Evolutionary conservation across 2,113 vertebrate species (phyloP), one percentile per base, ranked within the genome.

Genomic region (Sylvietta virens): DNA sequence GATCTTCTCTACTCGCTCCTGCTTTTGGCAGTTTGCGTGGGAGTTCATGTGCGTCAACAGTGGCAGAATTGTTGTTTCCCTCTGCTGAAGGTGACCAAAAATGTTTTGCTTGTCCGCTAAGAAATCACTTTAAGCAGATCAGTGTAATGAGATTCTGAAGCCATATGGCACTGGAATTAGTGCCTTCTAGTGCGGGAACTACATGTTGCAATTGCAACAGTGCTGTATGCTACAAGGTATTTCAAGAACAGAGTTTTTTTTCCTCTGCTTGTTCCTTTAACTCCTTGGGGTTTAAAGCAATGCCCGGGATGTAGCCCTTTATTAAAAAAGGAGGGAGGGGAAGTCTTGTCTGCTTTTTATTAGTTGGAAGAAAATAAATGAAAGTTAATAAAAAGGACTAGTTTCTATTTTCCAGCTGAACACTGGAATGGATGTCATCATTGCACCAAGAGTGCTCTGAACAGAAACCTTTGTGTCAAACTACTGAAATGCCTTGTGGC

Each of bases 131-230:
- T 88, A 97, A 97, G 94, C 74, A 90, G 96, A 92, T 93, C 86
- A 88, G 19, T 78, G 92, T 97, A 97, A 97, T 96, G 76, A 93
- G 95, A 97, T 98, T 97, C 95, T 81, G 92, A 80, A 96, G 69
- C 92, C 92, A 90, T 97, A 96, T 97, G 96, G 96, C 83, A 30
- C 87, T 87, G 93, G 93, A 81, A 86, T 94, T 96, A 96, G 82
- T 76, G 80, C 45, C 69, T 94, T 79, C 72, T 48, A 72, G 90
- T 79, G 82, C 88, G 79, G 69, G 24, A 73, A 23, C 72, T 56
- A 51, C 44, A 6, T 45, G 27, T 40, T 66, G 60, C 39, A 73
- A 39, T 54, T 86, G 31, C 53, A 93, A 12, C 40, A 42, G 28
- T 71, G 40, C 64, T 90, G 30, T 47, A 13, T 1, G 2, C 51